A percentile compares a stretch with the other conserved stretches of the same genome.
These are phyloP conservation scores for Ommatoiulus sabulosus DNA, from an alignment of 2,888 invertebrate genomes.

Conservation along the genomic window DNA sequence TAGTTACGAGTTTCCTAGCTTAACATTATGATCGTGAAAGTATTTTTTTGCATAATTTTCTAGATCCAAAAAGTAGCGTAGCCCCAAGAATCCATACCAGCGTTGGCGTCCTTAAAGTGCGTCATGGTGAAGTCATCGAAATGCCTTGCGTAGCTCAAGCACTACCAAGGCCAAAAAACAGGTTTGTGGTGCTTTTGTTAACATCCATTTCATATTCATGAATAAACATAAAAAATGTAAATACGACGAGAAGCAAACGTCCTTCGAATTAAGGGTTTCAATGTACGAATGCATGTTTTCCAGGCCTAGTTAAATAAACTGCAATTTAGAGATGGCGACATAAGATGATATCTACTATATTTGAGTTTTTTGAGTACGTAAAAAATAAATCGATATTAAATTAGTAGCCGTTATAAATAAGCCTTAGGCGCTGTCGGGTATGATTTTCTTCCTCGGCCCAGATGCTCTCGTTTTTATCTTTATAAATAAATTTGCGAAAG, in stretches of 20 bases:
- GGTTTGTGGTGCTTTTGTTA: constrained; percentile 43
- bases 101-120: constrained; percentile 23
- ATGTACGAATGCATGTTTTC: no score
- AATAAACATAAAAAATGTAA: neutral
- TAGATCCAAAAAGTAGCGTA: constrained; percentile 57
- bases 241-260: neutral
- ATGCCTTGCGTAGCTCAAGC: constrained; percentile 54
- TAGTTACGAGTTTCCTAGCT: no score
- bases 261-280: neutral
- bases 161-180: constrained; percentile 53
- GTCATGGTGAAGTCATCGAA: constrained; percentile 48
- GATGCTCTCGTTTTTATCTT: neutral
- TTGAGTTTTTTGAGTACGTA: neutral
- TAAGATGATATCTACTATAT: neutral
- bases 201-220: neutral
- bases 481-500: neutral
- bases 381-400: constrained; percentile 18
- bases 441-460: neutral
- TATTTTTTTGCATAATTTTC: neutral
- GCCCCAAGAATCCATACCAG: constrained; percentile 53
- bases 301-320: no score
- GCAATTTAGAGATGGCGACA: neutral
- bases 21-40: neutral
- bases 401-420: neutral
- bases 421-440: neutral